These are phyloP conservation scores for Lamprologus speciosus DNA, from an alignment of 2,113 vertebrate genomes.

Conservation along the genomic window DNA sequence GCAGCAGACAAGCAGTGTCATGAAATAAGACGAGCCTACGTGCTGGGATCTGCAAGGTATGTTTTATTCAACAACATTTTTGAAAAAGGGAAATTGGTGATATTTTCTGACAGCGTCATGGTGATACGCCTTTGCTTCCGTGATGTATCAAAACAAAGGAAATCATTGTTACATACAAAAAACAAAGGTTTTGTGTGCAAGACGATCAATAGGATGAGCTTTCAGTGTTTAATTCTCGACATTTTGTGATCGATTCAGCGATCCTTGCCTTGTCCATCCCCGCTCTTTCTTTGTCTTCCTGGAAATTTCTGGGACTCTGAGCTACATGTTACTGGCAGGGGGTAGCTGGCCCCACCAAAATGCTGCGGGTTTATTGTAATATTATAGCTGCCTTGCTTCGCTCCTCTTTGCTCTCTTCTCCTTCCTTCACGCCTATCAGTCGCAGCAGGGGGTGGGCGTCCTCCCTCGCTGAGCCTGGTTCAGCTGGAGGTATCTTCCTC, in stretches of 20 bases:
- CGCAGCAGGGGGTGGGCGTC: background rate
- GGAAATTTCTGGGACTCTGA: background rate
- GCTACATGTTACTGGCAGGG: background rate
- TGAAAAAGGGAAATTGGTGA: background rate
- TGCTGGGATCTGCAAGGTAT: background rate
- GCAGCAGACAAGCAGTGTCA: background rate
- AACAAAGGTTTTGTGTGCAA: background rate
- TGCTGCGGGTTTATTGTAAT: background rate
- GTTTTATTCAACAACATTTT: background rate
- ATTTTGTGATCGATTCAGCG: background rate
- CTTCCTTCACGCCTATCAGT: background rate
- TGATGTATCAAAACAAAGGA: background rate
- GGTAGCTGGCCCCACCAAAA: background rate
- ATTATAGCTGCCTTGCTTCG: background rate
- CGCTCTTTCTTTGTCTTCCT: background rate
- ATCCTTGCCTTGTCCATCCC: background rate
- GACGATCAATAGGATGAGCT: background rate
- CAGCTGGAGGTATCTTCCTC: background rate
- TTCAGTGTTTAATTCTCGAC: background rate
- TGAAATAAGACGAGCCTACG: background rate
- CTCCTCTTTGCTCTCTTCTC: background rate
- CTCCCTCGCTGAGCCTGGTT: background rate
- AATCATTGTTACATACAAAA: background rate
- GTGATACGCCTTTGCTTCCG: background rate
- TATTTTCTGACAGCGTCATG: background rate